Evolutionary conservation across 2,113 vertebrate species (phyloP).

Genomic region (Oncorhynchus nerka): DNA sequence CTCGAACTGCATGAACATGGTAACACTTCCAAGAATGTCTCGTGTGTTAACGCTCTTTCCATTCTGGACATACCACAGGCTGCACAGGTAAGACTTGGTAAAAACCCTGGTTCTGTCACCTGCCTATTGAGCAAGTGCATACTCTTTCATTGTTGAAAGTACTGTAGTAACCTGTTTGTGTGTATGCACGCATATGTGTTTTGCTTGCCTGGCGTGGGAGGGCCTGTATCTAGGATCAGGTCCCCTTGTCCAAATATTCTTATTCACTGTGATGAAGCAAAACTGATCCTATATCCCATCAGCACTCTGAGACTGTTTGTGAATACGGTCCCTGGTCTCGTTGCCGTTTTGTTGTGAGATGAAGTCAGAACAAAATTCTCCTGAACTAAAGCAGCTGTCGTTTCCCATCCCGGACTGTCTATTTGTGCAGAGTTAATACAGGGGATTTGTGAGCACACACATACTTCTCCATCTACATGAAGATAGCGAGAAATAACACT

Average conservation of each 20-base stretch:
- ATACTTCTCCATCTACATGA: not conserved
- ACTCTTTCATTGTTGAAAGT: not conserved
- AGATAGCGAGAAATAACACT: not conserved
- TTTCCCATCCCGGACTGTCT: not conserved
- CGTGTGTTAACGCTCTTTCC: not conserved
- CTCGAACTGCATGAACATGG: not conserved
- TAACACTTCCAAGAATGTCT: not conserved
- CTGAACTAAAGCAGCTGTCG: conserved; percentile 24
- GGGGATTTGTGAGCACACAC: not conserved
- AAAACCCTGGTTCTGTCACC: not conserved
- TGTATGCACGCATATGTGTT: conserved; percentile 4
- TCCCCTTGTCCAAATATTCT: no score
- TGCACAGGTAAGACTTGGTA: conserved; percentile 8
- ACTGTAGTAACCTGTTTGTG: not conserved
- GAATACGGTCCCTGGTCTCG: not conserved
- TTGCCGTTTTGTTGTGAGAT: conserved; percentile 35
- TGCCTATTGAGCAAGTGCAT: not conserved
- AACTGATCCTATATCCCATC: no score
- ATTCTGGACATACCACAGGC: conserved; percentile 9
- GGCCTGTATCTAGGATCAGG: no score
- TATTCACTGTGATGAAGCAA: no score
- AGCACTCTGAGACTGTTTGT: no score
- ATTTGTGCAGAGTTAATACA: not conserved
- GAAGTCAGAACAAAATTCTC: conserved; percentile 41
- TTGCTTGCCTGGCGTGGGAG: not conserved